These are phyloP conservation scores for Cheilosia impressa DNA, from an alignment of 2,888 invertebrate genomes.

Conservation along the genomic window DNA sequence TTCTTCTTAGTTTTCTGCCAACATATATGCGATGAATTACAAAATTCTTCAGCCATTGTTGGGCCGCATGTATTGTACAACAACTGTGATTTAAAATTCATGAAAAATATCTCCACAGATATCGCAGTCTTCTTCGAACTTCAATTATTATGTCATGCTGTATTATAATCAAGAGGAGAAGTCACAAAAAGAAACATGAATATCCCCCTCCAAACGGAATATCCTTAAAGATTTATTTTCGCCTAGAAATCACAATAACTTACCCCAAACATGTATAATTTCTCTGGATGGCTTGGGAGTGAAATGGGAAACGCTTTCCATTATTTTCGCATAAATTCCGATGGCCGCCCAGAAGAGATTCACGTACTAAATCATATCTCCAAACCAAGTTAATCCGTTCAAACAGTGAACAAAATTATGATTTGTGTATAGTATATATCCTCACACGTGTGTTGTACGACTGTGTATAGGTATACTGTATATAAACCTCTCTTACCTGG, in stretches of 20 bases:
- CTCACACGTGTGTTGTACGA: slow-evolving; percentile 26
- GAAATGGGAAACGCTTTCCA: slow-evolving; percentile 35
- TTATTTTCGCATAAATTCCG: slow-evolving; percentile 44
- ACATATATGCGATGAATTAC: too few relatives aligned
- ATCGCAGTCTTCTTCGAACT: background rate
- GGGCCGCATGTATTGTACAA: too few relatives aligned
- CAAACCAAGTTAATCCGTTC: slow-evolving; percentile 38
- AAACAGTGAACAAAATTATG: slow-evolving; percentile 46
- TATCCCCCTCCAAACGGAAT: background rate
- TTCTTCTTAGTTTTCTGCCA: too few relatives aligned
- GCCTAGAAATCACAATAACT: slow-evolving; percentile 21
- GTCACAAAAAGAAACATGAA: background rate
- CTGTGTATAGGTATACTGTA: background rate
- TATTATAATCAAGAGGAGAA: background rate
- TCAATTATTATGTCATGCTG: background rate
- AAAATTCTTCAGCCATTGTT: too few relatives aligned
- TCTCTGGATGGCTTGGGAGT: background rate
- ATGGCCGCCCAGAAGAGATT: slow-evolving; percentile 24
- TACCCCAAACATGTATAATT: slow-evolving; percentile 5
- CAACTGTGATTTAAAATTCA: too few relatives aligned
- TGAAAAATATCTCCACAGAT: too few relatives aligned
- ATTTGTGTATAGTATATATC: slow-evolving; percentile 50
- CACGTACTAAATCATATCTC: slow-evolving; percentile 31
- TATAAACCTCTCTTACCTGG: slow-evolving; percentile 51
- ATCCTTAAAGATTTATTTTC: slow-evolving; percentile 15